phyloP scores from a whole-genome alignment of 2,113 vertebrate species.

The Anthoscopus minutus region DNA sequence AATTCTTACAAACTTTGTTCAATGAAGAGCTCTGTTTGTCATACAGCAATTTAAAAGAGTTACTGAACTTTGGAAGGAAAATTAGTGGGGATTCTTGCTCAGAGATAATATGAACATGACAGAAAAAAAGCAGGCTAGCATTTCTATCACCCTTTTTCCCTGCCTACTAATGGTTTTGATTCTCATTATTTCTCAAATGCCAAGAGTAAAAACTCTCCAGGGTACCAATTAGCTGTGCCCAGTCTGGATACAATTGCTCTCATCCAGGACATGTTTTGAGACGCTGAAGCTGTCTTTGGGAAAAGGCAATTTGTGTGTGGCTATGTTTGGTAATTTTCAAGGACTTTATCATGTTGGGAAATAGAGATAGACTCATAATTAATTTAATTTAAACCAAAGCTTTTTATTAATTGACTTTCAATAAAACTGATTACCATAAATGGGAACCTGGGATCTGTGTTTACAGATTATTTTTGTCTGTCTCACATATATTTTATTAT shows the following conservation, averaged over 20 bases:
- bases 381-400: constrained; percentile 60
- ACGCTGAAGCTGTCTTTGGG: constrained; percentile 58
- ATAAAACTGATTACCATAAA: background rate
- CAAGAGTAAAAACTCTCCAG: constrained; percentile 50
- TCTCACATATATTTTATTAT: background rate
- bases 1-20: constrained; percentile 13
- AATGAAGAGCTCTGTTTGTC: background rate
- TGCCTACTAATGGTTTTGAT: constrained; percentile 46
- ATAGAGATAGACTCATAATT: background rate
- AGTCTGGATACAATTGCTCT: background rate
- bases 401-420: constrained; percentile 50
- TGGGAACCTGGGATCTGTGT: constrained; percentile 2
- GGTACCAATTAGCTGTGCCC: constrained; percentile 65
- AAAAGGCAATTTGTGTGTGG: constrained; percentile 72
- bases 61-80: background rate
- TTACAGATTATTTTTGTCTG: background rate
- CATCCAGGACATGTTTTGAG: constrained; percentile 35
- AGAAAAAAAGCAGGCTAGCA: background rate
- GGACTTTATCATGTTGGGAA: constrained; percentile 13
- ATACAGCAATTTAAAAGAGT: background rate
- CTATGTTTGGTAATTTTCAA: constrained; percentile 53
- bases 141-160: background rate
- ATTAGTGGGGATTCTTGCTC: background rate
- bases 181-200: constrained; percentile 66
- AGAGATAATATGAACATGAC: constrained; percentile 37